Conservation (phyloP, 1,140 invertebrate species). For the Conus betulinus region DNA sequence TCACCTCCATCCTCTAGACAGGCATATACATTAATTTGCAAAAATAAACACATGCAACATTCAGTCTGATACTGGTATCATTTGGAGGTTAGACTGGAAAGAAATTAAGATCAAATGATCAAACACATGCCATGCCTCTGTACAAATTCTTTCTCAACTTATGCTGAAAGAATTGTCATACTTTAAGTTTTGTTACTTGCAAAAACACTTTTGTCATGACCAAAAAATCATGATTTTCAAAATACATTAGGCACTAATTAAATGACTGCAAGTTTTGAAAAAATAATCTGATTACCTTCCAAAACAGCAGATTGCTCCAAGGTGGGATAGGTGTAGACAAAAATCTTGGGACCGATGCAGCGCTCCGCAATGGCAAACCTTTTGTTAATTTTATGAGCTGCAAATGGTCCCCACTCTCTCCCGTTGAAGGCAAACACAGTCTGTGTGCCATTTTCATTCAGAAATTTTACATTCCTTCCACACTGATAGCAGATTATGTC, state of each 20-base stretch:
- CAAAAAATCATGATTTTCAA: too few relatives aligned
- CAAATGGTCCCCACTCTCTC: slow-evolving; percentile 67
- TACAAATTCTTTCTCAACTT: neutral
- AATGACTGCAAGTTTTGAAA: too few relatives aligned
- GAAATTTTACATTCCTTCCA: slow-evolving; percentile 70
- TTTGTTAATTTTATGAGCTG: slow-evolving; percentile 67
- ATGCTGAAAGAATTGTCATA: slow-evolving; percentile 9
- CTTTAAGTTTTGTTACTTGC: too few relatives aligned
- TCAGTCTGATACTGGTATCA: too few relatives aligned
- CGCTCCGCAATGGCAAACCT: slow-evolving; percentile 69
- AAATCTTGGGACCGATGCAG: slow-evolving; percentile 69
- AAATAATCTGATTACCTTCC: slow-evolving; percentile 55
- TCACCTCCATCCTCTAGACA: too few relatives aligned
- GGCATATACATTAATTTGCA: too few relatives aligned
- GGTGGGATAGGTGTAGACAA: slow-evolving; percentile 65
- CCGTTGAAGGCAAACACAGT: slow-evolving; percentile 66
- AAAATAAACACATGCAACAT: neutral
- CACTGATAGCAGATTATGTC: slow-evolving; percentile 69
- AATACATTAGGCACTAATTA: too few relatives aligned
- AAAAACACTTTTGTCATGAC: too few relatives aligned
- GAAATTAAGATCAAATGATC: neutral
- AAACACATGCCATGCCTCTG: neutral
- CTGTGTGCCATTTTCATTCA: slow-evolving; percentile 66
- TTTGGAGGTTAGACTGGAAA: too few relatives aligned
- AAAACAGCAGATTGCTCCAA: slow-evolving; percentile 60